These are phyloP conservation scores for Chunga burmeisteri DNA, from an alignment of 2,113 vertebrate species.

Conservation along the genomic window DNA sequence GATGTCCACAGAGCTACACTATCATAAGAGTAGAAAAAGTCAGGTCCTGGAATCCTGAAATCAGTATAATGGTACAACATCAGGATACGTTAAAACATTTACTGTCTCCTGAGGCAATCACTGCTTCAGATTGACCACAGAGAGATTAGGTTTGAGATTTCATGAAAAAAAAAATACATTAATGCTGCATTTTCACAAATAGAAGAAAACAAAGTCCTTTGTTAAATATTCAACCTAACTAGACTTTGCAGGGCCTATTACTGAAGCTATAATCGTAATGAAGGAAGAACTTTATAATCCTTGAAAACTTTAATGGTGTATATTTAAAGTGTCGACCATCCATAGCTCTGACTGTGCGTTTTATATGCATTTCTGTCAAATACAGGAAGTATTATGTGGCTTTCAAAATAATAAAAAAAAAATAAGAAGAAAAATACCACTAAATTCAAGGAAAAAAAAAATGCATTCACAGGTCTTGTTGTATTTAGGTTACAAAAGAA, in stretches of 20 bases:
- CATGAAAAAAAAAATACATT: background rate
- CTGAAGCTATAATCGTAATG: background rate
- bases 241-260: background rate
- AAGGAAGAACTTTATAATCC: background rate
- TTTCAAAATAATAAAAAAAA: background rate
- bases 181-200: background rate
- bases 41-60: background rate
- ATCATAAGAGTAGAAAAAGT: background rate
- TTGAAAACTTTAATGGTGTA: background rate
- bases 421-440: background rate
- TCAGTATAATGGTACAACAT: background rate
- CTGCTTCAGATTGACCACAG: background rate
- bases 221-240: background rate
- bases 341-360: background rate
- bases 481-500: background rate
- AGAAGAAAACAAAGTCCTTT: background rate
- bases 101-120: background rate
- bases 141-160: background rate
- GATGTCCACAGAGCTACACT: background rate
- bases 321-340: background rate
- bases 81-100: background rate
- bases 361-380: background rate
- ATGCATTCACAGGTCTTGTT: rapidly evolving
- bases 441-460: background rate
- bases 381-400: background rate